phyloP scores from a whole-genome alignment of 1,140 invertebrate genomes.

The Habropoda laboriosa region DNA sequence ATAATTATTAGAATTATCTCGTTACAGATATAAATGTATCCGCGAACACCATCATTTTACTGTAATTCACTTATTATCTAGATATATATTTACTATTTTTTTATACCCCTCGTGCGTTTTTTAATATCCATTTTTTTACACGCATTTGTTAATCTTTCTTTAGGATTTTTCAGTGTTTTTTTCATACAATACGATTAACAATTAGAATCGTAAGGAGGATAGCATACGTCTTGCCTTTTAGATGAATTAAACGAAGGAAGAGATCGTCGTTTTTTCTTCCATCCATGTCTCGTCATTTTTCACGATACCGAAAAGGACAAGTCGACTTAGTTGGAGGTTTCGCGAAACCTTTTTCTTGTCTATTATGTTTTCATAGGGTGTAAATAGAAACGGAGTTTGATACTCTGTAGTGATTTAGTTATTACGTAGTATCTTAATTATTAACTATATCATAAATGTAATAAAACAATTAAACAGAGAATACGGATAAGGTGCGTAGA shows the following conservation, averaged over 20 bases:
- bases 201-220: not conserved
- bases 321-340: not conserved
- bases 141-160: not conserved
- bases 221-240: not conserved
- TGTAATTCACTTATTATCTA: not conserved
- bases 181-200: slow-evolving; percentile 4
- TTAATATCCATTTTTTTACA: not conserved
- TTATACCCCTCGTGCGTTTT: not conserved
- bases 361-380: slow-evolving; percentile 36
- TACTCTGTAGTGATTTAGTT: slow-evolving; percentile 51
- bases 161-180: not conserved
- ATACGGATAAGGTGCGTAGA: slow-evolving; percentile 38
- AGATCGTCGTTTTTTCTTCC: not conserved
- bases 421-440: slow-evolving; percentile 54
- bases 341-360: not conserved
- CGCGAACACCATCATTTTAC: not conserved
- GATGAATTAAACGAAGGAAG: not conserved
- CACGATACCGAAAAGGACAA: not conserved
- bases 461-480: slow-evolving; percentile 53
- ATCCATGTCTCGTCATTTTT: not conserved
- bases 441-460: slow-evolving; percentile 50
- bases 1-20: not conserved
- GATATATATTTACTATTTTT: not conserved
- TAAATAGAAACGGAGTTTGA: slow-evolving; percentile 61
- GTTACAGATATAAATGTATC: not conserved